Percentiles rank a stretch among this genome's conserved stretches.
These are phyloP conservation scores for Cacoxenus indagator DNA, from an alignment of 2,888 invertebrate species.

Conservation along the genomic window DNA sequence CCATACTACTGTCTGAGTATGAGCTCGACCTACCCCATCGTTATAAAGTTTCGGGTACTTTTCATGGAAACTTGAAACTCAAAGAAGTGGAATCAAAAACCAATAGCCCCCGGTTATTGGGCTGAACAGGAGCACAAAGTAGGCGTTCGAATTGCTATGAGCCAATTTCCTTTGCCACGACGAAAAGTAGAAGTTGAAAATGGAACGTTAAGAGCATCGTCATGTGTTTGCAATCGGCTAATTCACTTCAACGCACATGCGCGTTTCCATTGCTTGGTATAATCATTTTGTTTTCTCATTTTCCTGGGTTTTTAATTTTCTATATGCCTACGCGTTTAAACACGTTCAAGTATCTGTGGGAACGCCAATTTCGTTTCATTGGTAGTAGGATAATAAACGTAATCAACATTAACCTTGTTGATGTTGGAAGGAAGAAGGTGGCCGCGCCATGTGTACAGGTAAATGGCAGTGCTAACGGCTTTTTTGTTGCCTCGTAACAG, in stretches of 20 bases:
- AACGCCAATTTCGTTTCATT: not conserved
- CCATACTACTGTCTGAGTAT: too few species aligned
- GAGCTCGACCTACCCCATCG: too few species aligned
- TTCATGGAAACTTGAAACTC: slow-evolving; percentile 10
- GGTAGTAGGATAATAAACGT: slow-evolving; percentile 1
- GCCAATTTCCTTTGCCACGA: not conserved
- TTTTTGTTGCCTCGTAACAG: slow-evolving; percentile 1
- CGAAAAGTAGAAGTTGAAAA: not conserved
- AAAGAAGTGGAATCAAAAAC: slow-evolving; percentile 24
- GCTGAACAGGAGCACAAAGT: not conserved
- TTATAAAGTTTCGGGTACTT: not conserved
- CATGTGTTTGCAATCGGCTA: slow-evolving; percentile 51
- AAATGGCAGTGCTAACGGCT: not conserved
- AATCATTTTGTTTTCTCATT: slow-evolving; percentile 18
- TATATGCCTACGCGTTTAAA: not conserved
- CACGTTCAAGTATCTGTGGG: slow-evolving; percentile 22
- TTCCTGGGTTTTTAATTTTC: not conserved
- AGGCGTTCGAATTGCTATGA: not conserved
- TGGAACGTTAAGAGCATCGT: slow-evolving; percentile 36
- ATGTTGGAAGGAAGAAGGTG: not conserved
- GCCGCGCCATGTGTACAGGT: not conserved
- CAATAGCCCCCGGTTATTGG: slow-evolving; percentile 44
- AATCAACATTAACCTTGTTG: not conserved
- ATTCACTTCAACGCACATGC: slow-evolving; percentile 27
- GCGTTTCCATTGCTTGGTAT: not conserved